Conservation (phyloP, 2,797 vertebrate genomes). For the Sylvilagus floridanus region DNA sequence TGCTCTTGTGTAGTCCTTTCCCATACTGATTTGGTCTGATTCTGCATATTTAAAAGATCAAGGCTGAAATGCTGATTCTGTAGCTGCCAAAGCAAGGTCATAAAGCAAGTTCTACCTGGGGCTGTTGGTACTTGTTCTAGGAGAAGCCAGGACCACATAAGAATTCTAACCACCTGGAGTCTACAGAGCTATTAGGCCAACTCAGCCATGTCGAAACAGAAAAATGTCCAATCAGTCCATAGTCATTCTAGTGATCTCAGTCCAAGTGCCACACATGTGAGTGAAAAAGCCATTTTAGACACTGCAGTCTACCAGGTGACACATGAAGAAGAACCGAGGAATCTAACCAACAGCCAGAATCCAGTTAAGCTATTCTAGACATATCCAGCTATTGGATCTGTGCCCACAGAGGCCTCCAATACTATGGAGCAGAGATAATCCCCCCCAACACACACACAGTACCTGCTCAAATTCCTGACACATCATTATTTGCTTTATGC, state of each 20-base stretch:
- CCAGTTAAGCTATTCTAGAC: not conserved
- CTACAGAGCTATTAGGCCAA: not conserved
- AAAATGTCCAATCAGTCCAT: not conserved
- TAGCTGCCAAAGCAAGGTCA: conserved; percentile 3
- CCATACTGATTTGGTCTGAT: not conserved
- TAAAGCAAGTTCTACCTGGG: conserved; percentile 20
- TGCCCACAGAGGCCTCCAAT: not conserved
- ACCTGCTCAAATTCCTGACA: not conserved
- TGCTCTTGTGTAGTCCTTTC: not conserved
- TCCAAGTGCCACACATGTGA: not conserved
- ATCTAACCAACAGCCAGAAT: conserved; percentile 1
- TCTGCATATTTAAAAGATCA: not conserved
- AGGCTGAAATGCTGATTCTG: not conserved
- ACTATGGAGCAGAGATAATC: not conserved
- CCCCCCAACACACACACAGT: too few species aligned
- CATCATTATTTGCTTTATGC: not conserved
- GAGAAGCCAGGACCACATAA: not conserved
- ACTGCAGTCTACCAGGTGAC: not conserved
- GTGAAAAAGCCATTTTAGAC: not conserved
- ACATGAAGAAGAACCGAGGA: conserved; percentile 25
- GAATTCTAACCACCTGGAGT: not conserved
- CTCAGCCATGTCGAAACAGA: not conserved
- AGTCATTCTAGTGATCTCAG: not conserved
- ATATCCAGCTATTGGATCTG: not conserved
- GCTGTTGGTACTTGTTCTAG: not conserved